Percentiles rank a stretch among this genome's conserved stretches.
Evolutionary conservation across 2,797 vertebrate species (phyloP).

Genomic region (Oreortyx pictus): DNA sequence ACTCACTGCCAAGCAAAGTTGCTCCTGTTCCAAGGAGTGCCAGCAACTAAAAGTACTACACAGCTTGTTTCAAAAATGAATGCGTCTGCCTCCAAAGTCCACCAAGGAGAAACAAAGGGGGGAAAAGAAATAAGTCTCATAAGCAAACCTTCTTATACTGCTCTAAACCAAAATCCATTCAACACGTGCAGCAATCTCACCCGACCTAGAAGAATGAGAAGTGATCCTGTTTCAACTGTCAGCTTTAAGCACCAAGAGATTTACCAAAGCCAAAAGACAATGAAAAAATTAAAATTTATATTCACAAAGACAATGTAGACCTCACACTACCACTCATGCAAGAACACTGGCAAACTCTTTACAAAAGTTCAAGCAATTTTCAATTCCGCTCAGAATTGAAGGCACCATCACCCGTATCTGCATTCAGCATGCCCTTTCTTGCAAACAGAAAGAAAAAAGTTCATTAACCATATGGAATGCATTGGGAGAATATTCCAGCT

Average conservation of each 20-base stretch:
- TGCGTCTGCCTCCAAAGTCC: background rate
- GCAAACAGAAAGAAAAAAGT: background rate
- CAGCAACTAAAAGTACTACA: background rate
- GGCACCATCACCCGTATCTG: background rate
- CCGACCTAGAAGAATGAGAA: background rate
- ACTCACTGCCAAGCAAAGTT: background rate
- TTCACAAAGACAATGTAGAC: background rate
- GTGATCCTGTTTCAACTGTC: background rate
- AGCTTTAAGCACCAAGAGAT: background rate
- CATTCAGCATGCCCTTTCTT: background rate
- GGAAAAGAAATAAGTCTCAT: background rate
- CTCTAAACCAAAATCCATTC: background rate
- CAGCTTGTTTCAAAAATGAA: background rate
- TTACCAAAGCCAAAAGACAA: background rate
- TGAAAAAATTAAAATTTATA: background rate
- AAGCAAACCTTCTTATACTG: background rate
- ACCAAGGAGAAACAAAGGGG: background rate
- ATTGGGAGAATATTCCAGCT: background rate
- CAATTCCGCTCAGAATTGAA: background rate
- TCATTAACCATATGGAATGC: background rate
- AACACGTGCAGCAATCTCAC: background rate
- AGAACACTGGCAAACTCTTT: background rate
- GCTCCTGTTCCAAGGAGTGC: background rate
- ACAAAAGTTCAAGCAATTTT: background rate
- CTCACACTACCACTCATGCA: background rate